phyloP scores from a whole-genome alignment of 2,113 vertebrate genomes.

The Peromyscus californicus region DNA sequence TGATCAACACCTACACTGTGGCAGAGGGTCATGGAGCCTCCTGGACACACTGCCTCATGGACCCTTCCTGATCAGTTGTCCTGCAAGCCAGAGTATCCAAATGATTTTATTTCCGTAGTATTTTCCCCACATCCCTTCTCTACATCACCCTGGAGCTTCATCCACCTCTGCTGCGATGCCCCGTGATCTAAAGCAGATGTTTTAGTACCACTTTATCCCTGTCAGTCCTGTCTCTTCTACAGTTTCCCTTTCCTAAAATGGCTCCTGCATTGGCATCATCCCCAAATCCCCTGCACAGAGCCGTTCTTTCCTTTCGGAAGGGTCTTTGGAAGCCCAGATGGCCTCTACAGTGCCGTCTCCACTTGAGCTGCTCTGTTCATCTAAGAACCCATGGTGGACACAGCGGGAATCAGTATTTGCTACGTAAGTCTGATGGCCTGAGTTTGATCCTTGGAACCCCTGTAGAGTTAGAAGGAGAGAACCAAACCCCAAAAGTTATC shows the following conservation, averaged over 20 bases:
- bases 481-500: background rate
- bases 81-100: background rate
- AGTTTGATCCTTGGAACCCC: background rate
- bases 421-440: background rate
- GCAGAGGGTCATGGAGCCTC: background rate
- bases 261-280: constrained; percentile 4
- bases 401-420: background rate
- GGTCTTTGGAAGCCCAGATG: background rate
- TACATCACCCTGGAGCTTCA: background rate
- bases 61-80: background rate
- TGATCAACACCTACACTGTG: background rate
- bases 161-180: background rate
- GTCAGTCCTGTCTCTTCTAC: background rate
- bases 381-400: background rate
- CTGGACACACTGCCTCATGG: background rate
- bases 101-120: background rate
- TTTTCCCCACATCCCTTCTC: background rate
- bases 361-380: background rate
- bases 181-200: background rate
- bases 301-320: background rate
- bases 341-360: background rate
- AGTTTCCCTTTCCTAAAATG: constrained; percentile 16
- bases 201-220: background rate
- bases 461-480: background rate
- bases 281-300: constrained; percentile 1